Base-by-base conservation (phyloP, 2,113 vertebrate species). In the Lonchura striata region DNA sequence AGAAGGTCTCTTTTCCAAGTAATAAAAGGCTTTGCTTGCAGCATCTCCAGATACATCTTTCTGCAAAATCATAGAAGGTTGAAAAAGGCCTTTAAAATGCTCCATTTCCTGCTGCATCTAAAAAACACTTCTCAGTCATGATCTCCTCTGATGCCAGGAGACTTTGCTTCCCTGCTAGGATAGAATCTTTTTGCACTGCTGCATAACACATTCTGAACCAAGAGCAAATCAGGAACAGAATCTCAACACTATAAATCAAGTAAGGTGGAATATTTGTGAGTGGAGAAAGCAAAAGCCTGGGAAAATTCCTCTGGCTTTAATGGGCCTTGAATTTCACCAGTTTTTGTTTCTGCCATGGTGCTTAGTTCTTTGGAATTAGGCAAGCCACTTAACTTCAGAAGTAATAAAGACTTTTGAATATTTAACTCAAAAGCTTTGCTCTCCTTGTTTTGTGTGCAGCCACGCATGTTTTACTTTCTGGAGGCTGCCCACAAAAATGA, bases 291-390 rank as follows among this genome's bases (percentile, higher is more conserved):
- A 82, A 82, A 76, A 89, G 89, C 84, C 70, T 95, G 70, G 79
- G 90, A 93, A 95, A 91, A 96, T 91, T 92, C 68, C 79, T 52
- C 63, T 12, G 39, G 60, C n/a, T 95, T 95, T 94, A 96, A 83
- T 71, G 85, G 90, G 68, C 93, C 79, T 91, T 94, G 88, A 91
- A 94, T 92, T 96, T 81, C 56, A 86, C 49, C 64, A 70, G 44
- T 9, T 91, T 93, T 86, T 88, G 50, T 88, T 95, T 74, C 82
- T 70, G 93, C 54, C 60, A 37, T 75, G 44, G 79, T 54, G 46
- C 59, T 93, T 63, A 78, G 64, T 90, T 91, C 65, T 53, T 41
- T 7, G 54, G 71, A 94, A 87, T 82, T 90, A 80, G 94, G 78
- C 63, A 63, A 90, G 79, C 79, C 79, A 77, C 90, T 86, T 93